Percentiles rank a stretch among this genome's conserved stretches.
Evolutionary conservation across 2,113 vertebrate species (phyloP).

Genomic region (Paradisaea rubra): DNA sequence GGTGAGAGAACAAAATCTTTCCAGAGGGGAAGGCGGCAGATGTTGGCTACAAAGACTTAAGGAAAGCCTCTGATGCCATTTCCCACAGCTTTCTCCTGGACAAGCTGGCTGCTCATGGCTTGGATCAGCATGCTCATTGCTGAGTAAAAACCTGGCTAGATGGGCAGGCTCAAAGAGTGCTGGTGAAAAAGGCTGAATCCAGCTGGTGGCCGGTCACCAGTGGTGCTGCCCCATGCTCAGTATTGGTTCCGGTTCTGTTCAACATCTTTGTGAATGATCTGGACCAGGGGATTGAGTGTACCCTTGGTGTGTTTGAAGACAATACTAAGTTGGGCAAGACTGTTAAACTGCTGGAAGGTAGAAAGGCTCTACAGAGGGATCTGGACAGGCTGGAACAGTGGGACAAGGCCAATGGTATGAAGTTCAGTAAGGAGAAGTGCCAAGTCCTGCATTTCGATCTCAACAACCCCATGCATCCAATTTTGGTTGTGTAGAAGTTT

Average conservation of each 20-base stretch:
- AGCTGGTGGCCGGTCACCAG: rapidly evolving
- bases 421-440: background rate
- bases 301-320: background rate
- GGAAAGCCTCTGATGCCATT: background rate
- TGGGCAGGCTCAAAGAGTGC: background rate
- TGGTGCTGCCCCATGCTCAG: background rate
- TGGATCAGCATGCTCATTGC: background rate
- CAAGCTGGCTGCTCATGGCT: background rate
- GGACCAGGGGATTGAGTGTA: background rate
- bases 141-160: background rate
- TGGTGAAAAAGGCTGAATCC: background rate
- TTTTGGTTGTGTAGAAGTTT: background rate
- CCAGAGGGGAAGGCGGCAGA: background rate
- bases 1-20: background rate
- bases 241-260: background rate
- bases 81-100: background rate
- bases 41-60: background rate
- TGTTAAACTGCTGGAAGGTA: no score
- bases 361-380: background rate
- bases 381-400: background rate
- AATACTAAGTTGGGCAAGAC: background rate
- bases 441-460: background rate
- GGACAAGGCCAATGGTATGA: background rate
- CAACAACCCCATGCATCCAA: background rate
- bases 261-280: background rate